These are phyloP conservation scores for Vireo altiloquus DNA, from an alignment of 2,113 vertebrate genomes.

Conservation along the genomic window DNA sequence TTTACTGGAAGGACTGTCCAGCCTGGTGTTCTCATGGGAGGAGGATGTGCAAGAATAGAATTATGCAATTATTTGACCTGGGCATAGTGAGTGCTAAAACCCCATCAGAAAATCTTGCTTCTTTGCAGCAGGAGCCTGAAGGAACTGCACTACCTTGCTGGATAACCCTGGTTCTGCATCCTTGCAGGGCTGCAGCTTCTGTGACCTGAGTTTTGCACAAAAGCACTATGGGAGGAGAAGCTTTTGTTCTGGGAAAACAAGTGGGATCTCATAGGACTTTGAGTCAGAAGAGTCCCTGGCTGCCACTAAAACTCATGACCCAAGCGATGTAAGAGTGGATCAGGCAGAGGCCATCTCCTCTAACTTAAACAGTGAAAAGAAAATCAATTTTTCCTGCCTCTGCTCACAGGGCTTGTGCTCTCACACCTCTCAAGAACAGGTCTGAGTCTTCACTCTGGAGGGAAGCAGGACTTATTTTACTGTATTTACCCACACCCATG, in stretches of 20 bases:
- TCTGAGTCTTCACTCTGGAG: background rate
- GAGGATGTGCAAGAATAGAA: background rate
- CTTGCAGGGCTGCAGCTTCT: background rate
- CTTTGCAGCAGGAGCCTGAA: background rate
- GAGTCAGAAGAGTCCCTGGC: background rate
- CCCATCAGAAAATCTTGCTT: background rate
- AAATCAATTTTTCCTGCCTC: background rate
- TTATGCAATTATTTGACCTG: background rate
- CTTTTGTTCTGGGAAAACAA: background rate
- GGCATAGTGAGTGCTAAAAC: background rate
- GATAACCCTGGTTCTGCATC: background rate
- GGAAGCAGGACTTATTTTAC: background rate
- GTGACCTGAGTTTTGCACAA: background rate
- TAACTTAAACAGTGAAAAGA: background rate
- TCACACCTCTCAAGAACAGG: background rate
- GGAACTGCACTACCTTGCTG: background rate
- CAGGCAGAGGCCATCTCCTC: background rate
- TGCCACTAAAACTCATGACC: background rate
- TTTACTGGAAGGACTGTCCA: background rate
- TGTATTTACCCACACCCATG: conserved; percentile 4
- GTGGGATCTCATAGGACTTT: background rate
- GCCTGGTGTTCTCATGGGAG: background rate
- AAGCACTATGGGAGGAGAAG: background rate
- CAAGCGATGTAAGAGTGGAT: background rate
- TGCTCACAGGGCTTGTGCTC: background rate